These are phyloP conservation scores for Oophaga pumilio DNA, from an alignment of 2,113 vertebrate genomes.

Conservation along the genomic window DNA sequence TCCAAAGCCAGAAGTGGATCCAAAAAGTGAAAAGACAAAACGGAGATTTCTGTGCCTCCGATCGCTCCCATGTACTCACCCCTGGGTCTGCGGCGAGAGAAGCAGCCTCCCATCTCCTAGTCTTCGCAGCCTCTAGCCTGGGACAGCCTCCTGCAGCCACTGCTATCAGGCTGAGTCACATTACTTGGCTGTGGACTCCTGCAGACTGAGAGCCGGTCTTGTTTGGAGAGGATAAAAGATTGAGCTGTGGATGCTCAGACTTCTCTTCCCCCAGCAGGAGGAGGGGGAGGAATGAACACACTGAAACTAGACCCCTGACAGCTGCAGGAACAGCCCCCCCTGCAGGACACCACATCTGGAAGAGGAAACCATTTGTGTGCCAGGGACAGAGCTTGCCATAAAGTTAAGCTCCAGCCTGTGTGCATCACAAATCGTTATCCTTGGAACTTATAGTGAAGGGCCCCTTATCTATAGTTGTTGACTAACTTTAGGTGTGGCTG, in stretches of 20 bases:
- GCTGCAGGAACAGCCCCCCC: conserved; percentile 23
- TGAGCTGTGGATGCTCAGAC: conserved; percentile 43
- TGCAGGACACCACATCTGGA: conserved; percentile 46
- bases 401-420: not conserved
- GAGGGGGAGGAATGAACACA: conserved; percentile 2
- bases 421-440: too few species aligned
- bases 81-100: conserved; percentile 27
- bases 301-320: conserved; percentile 31
- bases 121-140: not conserved
- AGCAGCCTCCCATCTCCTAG: conserved; percentile 53
- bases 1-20: too few species aligned
- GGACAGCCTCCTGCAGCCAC: conserved; percentile 10
- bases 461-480: too few species aligned
- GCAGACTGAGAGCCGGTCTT: conserved; percentile 23
- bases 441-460: not conserved
- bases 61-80: not conserved
- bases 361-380: conserved; percentile 16
- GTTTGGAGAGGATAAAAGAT: conserved; percentile 20
- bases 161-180: conserved; percentile 48
- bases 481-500: not conserved
- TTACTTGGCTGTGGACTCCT: conserved; percentile 16
- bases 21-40: too few species aligned
- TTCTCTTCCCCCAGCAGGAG: conserved; percentile 8
- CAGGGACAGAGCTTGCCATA: not conserved
- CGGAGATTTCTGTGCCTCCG: not conserved